Percentiles rank a stretch among this genome's conserved stretches.
phyloP scores from a whole-genome alignment of 2,797 vertebrate species.

The Catharus ustulatus region DNA sequence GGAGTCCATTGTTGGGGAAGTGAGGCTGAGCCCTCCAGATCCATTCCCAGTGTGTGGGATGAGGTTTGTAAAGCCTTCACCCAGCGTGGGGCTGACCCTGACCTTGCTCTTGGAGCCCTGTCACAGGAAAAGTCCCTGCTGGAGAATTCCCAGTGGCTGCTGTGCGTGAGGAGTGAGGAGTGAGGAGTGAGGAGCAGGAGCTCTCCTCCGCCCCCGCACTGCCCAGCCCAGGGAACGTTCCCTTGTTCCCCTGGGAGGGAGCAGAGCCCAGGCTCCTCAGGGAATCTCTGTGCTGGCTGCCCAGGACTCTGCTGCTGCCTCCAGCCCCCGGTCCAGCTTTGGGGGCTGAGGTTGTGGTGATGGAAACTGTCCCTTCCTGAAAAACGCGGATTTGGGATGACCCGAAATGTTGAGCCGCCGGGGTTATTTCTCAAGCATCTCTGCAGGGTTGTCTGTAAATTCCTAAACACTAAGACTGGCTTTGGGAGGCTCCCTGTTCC shows the following conservation, averaged over 20 bases:
- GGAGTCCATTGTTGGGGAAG: background rate
- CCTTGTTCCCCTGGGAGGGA: background rate
- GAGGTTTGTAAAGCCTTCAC: constrained; percentile 46
- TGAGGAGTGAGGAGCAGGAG: background rate
- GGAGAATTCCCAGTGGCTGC: background rate
- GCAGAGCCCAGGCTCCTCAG: accelerated
- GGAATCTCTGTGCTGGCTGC: background rate
- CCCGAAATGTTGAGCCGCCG: accelerated
- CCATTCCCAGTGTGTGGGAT: constrained; percentile 46
- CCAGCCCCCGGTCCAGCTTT: background rate
- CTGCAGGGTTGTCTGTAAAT: background rate
- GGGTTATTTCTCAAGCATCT: background rate
- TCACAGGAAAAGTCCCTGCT: background rate
- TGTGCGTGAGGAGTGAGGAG: background rate
- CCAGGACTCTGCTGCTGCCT: background rate
- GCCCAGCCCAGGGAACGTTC: background rate
- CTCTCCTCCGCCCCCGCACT: background rate
- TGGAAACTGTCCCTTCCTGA: background rate
- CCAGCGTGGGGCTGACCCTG: constrained; percentile 46
- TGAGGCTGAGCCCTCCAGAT: background rate
- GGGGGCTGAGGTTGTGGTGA: accelerated
- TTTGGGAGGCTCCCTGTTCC: background rate
- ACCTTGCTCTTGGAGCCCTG: background rate
- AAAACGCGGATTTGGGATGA: background rate
- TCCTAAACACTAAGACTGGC: background rate